Evolutionary conservation across 2,888 invertebrate species (phyloP).

Genomic region (Acrocyrtus sp.): DNA sequence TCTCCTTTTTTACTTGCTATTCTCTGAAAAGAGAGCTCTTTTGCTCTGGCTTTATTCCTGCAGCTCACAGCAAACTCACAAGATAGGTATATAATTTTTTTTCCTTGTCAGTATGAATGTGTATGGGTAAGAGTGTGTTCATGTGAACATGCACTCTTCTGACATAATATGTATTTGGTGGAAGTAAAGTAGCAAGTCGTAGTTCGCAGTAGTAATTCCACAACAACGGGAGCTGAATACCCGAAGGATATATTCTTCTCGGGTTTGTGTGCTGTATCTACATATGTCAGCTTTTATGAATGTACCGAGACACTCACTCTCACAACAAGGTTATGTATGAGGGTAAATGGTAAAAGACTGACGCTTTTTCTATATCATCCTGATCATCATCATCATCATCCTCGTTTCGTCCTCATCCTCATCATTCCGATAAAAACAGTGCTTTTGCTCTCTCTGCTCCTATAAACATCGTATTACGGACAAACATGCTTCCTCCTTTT

Average conservation of each 20-base stretch:
- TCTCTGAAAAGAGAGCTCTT: constrained; percentile 39
- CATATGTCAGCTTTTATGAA: constrained; percentile 51
- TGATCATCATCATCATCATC: constrained; percentile 32
- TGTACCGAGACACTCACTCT: constrained; percentile 37
- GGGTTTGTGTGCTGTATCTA: constrained; percentile 29
- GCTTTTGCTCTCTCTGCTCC: no score
- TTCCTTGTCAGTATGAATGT: constrained; percentile 40
- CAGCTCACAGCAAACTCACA: no score
- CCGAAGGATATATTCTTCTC: constrained; percentile 43
- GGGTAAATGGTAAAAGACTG: constrained; percentile 51
- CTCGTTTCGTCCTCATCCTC: constrained; percentile 12
- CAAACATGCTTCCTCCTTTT: no score
- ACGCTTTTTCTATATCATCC: constrained; percentile 40
- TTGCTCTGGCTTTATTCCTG: constrained; percentile 38
- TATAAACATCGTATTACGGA: no score
- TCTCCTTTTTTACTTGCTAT: no score
- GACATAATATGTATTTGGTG: no score
- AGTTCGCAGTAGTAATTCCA: constrained; percentile 30
- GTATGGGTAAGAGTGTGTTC: no score
- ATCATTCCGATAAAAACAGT: constrained; percentile 19
- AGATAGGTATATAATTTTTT: constrained; percentile 8
- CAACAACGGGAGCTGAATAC: constrained; percentile 31
- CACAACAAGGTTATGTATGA: constrained; percentile 44
- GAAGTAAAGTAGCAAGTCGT: no score
- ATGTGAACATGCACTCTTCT: constrained; percentile 47